These are phyloP conservation scores for Sorex maritimensis DNA, from an alignment of 2,797 vertebrate species.

Conservation along the genomic window DNA sequence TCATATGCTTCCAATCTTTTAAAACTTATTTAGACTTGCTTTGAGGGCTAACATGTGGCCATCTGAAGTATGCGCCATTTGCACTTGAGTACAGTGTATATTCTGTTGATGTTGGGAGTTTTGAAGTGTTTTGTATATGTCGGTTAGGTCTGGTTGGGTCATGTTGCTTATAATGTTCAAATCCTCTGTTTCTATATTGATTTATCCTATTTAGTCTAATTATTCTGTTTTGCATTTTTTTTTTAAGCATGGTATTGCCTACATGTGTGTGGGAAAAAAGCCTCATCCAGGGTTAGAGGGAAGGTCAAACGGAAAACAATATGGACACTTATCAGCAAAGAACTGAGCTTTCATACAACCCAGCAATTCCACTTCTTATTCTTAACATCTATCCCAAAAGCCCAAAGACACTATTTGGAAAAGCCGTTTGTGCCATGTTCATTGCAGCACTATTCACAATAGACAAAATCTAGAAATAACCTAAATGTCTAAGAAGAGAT, in stretches of 20 bases:
- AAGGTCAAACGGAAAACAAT: too few relatives aligned
- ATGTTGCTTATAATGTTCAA: not conserved
- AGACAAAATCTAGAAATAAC: too few relatives aligned
- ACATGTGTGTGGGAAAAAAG: not conserved
- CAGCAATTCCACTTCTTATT: too few relatives aligned
- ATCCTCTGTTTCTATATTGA: conserved; percentile 25
- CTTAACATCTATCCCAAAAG: too few relatives aligned
- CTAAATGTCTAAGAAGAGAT: too few relatives aligned
- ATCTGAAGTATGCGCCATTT: not conserved
- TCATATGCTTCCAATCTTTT: conserved; percentile 32
- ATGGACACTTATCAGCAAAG: too few relatives aligned
- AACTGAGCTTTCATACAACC: too few relatives aligned
- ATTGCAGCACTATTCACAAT: too few relatives aligned
- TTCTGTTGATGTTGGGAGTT: not conserved
- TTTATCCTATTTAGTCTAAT: not conserved
- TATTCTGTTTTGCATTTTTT: conserved; percentile 14
- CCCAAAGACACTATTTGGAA: too few relatives aligned
- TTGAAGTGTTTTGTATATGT: not conserved
- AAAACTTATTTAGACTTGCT: conserved; percentile 33
- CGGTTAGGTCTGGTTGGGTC: not conserved
- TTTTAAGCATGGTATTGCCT: not conserved
- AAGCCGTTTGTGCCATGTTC: too few relatives aligned
- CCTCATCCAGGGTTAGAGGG: too few relatives aligned
- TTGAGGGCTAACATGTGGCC: not conserved
- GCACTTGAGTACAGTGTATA: conserved; percentile 7